Evolutionary conservation across 2,888 invertebrate genomes (phyloP).

Genomic region (Crocallis elinguaria): DNA sequence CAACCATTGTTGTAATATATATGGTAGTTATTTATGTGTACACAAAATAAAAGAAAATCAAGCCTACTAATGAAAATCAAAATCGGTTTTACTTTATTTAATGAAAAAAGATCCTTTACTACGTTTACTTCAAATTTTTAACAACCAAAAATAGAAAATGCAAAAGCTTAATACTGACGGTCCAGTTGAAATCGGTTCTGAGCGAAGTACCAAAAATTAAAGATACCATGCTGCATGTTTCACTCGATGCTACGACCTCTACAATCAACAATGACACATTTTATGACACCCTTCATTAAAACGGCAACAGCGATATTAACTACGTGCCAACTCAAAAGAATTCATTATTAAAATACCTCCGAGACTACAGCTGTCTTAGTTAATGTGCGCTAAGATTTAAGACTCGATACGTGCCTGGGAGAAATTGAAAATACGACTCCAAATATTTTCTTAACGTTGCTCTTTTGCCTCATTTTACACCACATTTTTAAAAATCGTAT

Average conservation of each 20-base stretch:
- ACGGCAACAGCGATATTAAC: conserved; percentile 65
- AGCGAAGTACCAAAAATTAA: too few species aligned
- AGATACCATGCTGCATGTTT: too few species aligned
- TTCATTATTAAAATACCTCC: conserved; percentile 79
- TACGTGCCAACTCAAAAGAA: conserved; percentile 73
- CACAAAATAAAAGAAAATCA: too few species aligned
- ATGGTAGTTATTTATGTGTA: too few species aligned
- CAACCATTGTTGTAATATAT: too few species aligned
- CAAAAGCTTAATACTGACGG: too few species aligned
- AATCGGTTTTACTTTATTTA: too few species aligned
- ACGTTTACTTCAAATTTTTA: too few species aligned
- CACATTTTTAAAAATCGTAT: not conserved
- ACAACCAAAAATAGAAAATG: too few species aligned
- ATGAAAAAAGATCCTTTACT: too few species aligned
- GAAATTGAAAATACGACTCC: conserved; percentile 45
- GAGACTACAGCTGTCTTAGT: conserved; percentile 70
- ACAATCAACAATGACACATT: conserved; percentile 67
- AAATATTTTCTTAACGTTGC: conserved; percentile 45
- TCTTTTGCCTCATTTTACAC: conserved; percentile 28
- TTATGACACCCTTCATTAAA: conserved; percentile 73
- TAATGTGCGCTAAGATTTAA: conserved; percentile 76
- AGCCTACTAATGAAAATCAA: too few species aligned
- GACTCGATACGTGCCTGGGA: conserved; percentile 70
- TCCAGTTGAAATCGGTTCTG: too few species aligned
- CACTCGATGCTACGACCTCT: conserved; percentile 35